Evolutionary conservation across 1,140 invertebrate genomes (phyloP).

Genomic region (Ptiloglossa arizonensis): DNA sequence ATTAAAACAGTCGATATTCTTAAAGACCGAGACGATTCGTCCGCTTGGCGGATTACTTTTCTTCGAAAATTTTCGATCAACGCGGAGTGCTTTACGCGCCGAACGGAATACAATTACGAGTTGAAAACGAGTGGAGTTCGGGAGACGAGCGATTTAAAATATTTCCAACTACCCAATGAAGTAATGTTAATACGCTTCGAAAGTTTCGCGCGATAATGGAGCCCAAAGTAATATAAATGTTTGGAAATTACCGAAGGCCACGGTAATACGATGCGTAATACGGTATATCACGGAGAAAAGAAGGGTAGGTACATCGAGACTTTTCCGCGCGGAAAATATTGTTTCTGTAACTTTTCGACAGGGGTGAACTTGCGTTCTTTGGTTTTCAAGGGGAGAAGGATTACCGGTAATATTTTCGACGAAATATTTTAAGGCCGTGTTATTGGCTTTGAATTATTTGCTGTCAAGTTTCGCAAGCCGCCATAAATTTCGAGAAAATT

Average conservation of each 20-base stretch:
- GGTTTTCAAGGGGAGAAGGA: not conserved
- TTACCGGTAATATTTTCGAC: not conserved
- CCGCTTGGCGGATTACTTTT: not conserved
- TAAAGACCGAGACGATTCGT: not conserved
- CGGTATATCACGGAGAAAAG: too few relatives aligned
- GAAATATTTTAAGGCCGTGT: not conserved
- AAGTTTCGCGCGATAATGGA: too few relatives aligned
- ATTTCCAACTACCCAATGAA: not conserved
- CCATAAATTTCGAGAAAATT: too few relatives aligned
- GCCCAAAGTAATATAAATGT: too few relatives aligned
- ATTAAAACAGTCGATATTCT: conserved; percentile 30
- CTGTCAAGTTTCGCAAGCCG: not conserved
- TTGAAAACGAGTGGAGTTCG: not conserved
- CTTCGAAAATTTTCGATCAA: too few relatives aligned
- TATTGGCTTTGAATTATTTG: not conserved
- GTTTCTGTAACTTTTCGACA: conserved; percentile 11
- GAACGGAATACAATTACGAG: too few relatives aligned
- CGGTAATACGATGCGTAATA: too few relatives aligned
- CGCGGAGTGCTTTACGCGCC: not conserved
- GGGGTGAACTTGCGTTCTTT: too few relatives aligned
- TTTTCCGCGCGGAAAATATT: too few relatives aligned
- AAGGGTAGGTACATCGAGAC: not conserved
- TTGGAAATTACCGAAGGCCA: too few relatives aligned
- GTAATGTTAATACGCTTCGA: not conserved
- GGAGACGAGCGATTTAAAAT: not conserved